These are phyloP conservation scores for Ammospiza nelsoni DNA, from an alignment of 2,113 vertebrate species.

Conservation along the genomic window DNA sequence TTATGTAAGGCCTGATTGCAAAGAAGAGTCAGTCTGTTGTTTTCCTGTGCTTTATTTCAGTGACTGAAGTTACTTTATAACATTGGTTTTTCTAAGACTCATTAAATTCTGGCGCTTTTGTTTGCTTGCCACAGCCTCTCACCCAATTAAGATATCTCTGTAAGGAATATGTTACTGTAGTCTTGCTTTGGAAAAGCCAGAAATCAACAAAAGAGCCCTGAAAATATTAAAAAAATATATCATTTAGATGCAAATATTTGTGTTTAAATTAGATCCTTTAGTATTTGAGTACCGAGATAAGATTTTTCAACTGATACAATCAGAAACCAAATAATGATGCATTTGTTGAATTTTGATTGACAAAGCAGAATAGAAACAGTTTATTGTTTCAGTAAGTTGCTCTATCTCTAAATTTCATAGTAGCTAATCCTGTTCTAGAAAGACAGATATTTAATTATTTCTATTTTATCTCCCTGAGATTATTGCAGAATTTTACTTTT, in stretches of 20 bases:
- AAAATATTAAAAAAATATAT: background rate
- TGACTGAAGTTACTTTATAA: background rate
- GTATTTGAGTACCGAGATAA: background rate
- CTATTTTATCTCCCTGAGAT: background rate
- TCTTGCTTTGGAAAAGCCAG: background rate
- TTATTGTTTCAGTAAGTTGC: background rate
- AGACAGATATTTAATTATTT: background rate
- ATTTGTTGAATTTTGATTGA: background rate
- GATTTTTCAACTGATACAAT: background rate
- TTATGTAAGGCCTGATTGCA: background rate
- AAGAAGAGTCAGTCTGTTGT: background rate
- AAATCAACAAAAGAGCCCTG: background rate
- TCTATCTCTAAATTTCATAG: background rate
- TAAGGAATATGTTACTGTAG: background rate
- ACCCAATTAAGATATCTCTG: background rate
- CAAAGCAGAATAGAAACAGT: background rate
- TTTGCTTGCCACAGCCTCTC: background rate
- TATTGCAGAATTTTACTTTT: background rate
- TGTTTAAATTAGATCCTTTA: background rate
- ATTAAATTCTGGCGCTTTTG: background rate
- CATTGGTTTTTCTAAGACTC: background rate
- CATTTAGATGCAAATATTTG: background rate
- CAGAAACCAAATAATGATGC: background rate
- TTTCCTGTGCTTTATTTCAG: background rate
- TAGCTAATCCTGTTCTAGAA: background rate